These are phyloP conservation scores for Aptenodytes patagonicus DNA, from an alignment of 2,113 vertebrate genomes.

Conservation along the genomic window DNA sequence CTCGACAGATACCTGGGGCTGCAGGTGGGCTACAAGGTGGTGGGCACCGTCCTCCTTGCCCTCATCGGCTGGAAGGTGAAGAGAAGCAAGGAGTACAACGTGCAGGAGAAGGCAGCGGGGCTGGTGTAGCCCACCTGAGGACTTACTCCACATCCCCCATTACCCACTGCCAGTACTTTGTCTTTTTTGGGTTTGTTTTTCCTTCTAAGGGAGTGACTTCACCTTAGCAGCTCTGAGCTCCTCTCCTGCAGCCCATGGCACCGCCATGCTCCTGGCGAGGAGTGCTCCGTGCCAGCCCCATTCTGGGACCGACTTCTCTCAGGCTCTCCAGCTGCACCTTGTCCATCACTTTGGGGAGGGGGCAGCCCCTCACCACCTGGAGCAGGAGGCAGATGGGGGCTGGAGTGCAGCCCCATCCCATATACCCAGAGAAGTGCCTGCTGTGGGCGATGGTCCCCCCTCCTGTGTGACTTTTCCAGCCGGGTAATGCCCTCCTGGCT, in stretches of 20 bases:
- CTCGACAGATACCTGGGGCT: conserved; percentile 87
- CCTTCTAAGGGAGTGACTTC: neutral
- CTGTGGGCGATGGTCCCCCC: rapidly evolving
- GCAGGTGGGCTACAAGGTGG: conserved; percentile 85
- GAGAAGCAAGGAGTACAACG: conserved; percentile 85
- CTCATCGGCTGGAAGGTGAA: conserved; percentile 86
- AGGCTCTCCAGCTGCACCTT: neutral
- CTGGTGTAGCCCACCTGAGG: conserved; percentile 55
- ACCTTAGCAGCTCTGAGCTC: neutral
- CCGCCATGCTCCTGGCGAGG: rapidly evolving
- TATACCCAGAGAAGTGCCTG: neutral
- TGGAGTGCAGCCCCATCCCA: neutral
- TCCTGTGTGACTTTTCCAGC: neutral
- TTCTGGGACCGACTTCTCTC: neutral
- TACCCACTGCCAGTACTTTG: neutral
- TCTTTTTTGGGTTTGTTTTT: neutral
- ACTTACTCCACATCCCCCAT: neutral
- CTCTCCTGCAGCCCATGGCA: neutral
- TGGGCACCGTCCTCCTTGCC: conserved; percentile 82
- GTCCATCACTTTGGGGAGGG: neutral
- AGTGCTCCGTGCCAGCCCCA: neutral
- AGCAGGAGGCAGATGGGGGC: neutral
- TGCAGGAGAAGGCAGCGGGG: conserved; percentile 80
- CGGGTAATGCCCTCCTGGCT: neutral
- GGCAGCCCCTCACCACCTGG: neutral